Evolutionary conservation across 1,140 invertebrate genomes (phyloP), one percentile per base, ranked within the genome.

Genomic region (Liolophura sinensis): DNA sequence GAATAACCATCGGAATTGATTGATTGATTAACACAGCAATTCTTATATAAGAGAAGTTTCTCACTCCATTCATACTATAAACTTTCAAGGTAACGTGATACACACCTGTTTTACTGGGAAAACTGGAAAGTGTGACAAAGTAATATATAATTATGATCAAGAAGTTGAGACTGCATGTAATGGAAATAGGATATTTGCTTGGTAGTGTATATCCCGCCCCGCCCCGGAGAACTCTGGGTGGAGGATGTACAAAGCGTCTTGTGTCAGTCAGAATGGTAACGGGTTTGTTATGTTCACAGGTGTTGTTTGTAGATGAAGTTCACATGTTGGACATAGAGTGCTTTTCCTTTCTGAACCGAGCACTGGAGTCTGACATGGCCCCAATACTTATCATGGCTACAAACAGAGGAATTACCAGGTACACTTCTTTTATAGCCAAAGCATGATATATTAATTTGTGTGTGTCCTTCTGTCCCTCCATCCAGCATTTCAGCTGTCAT

Each of bases 321-420:
- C 97, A 99, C 79, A 99, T 99, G 96, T 85, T 99, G 68, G 97
- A 99, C 77, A 95, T 99, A 59, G 97, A 99, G 82, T 99, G 97
- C 81, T 99, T 99, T 85, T 98, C 96, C 0, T 99, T 95, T 49
- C 84, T 99, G 0, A 99, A 99, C 86, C 89, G 97, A 56, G 96
- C 96, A 0, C 84, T 99, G 25, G 97, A 99, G 80, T 93, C 93
- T 72, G 97, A 99, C 76, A 96, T 98, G 89, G 92, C 97, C 0
- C 97, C 97, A 0, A 91, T 99, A 27, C 91, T 99, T 3, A 96
- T 99, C 12, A 98, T 99, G 93, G 97, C 97, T 1, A 99, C 97
- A n/a, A 99, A 99, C 85, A 89, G 96, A 71, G 97, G 96, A 61
- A 96, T 98, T 54, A 98, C 96, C 0, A 79, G 74, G 84, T 85